phyloP scores from a whole-genome alignment of 2,888 invertebrate species.

The Conistra vaccinii region DNA sequence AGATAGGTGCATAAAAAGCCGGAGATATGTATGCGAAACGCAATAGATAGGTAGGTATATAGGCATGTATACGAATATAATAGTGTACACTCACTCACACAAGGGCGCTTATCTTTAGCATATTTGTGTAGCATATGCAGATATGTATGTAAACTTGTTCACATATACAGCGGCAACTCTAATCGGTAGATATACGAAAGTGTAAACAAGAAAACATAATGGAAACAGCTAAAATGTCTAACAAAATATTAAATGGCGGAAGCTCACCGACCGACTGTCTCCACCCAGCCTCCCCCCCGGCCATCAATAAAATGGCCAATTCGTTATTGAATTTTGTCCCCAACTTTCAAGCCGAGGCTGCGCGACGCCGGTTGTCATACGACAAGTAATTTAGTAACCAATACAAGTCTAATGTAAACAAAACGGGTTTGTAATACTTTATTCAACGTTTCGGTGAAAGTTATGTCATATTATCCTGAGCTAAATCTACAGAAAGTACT shows the following conservation, averaged over 20 bases:
- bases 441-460: conserved; percentile 83
- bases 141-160: conserved; percentile 57
- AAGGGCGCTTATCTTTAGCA: conserved; percentile 69
- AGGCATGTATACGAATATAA: conserved; percentile 52
- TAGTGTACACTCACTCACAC: conserved; percentile 65
- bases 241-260: conserved; percentile 87
- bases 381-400: conserved; percentile 84
- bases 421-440: conserved; percentile 78
- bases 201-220: conserved; percentile 81
- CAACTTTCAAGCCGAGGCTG: conserved; percentile 87
- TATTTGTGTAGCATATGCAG: conserved; percentile 66
- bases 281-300: conserved; percentile 89
- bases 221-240: conserved; percentile 73
- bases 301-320: conserved; percentile 91
- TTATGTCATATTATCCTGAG: conserved; percentile 87
- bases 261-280: conserved; percentile 86
- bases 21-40: conserved; percentile 54
- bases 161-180: conserved; percentile 63
- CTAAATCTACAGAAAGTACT: conserved; percentile 81
- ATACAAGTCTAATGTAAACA: conserved; percentile 86
- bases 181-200: conserved; percentile 70
- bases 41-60: conserved; percentile 51
- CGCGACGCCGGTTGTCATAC: conserved; percentile 88
- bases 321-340: conserved; percentile 90
- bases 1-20: conserved; percentile 63